Evolutionary conservation across 2,113 vertebrate genomes (phyloP).

Genomic region (Ctenodactylus gundi): DNA sequence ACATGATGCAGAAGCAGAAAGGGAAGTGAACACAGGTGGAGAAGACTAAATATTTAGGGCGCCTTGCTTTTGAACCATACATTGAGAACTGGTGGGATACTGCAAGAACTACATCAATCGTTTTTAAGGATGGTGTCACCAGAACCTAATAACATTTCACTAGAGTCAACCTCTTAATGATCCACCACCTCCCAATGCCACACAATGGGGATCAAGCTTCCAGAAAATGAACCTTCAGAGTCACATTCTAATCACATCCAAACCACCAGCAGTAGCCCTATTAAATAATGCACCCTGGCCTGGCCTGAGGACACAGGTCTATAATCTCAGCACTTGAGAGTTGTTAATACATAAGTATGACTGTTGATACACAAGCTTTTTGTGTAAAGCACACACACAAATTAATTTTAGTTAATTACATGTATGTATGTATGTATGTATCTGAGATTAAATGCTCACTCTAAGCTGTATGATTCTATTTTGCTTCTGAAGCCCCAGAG

Average conservation of each 20-base stretch:
- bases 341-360: too few species aligned
- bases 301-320: too few species aligned
- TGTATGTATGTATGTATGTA: background rate
- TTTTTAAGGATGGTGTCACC: fast-evolving
- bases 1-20: background rate
- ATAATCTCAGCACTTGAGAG: too few species aligned
- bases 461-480: background rate
- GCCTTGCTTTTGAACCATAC: background rate
- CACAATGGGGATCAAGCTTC: background rate
- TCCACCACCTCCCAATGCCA: background rate
- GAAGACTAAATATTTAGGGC: fast-evolving
- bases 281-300: background rate
- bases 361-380: background rate
- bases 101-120: background rate
- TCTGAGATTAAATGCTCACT: background rate
- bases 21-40: background rate
- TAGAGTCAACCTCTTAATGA: fast-evolving
- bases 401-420: background rate
- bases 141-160: too few species aligned
- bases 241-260: background rate
- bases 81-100: too few species aligned
- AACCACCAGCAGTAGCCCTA: too few species aligned
- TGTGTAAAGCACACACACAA: background rate
- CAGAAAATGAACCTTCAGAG: too few species aligned
- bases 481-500: background rate